Evolutionary conservation across 2,113 vertebrate species (phyloP).

Genomic region (Peromyscus californicus): DNA sequence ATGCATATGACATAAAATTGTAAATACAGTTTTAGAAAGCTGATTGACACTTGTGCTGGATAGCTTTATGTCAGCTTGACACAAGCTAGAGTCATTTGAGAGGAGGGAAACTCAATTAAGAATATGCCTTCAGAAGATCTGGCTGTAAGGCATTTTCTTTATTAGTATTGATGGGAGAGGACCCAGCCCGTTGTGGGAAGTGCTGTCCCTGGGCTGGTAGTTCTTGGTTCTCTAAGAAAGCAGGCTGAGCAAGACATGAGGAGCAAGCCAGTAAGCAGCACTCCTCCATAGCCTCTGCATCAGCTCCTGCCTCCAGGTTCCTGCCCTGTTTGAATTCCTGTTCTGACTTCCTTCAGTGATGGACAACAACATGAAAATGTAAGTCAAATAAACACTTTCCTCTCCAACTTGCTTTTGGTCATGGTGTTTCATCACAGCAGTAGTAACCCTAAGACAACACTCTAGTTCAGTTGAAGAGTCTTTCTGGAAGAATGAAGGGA

Average conservation of each 20-base stretch:
- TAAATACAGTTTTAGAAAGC: conserved; percentile 32
- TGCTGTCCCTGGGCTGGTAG: background rate
- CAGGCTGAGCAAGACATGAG: background rate
- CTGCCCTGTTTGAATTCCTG: background rate
- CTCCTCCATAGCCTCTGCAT: background rate
- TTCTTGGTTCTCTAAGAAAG: background rate
- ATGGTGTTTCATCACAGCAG: background rate
- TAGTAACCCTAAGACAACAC: background rate
- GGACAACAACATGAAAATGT: background rate
- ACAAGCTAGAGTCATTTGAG: background rate
- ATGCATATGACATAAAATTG: background rate
- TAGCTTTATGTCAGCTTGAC: background rate
- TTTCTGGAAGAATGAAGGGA: background rate
- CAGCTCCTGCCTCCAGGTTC: background rate
- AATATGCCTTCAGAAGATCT: background rate
- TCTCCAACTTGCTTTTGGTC: background rate
- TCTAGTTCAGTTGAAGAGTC: background rate
- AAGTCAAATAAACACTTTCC: background rate
- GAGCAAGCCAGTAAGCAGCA: too few relatives aligned
- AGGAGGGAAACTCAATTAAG: background rate
- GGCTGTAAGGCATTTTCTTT: too few relatives aligned
- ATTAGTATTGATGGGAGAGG: background rate
- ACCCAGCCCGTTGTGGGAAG: background rate
- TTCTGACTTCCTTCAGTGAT: background rate
- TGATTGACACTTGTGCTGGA: background rate